Conservation (phyloP, 2,113 vertebrate species). For the Rhinopomastus cyanomelas region DNA sequence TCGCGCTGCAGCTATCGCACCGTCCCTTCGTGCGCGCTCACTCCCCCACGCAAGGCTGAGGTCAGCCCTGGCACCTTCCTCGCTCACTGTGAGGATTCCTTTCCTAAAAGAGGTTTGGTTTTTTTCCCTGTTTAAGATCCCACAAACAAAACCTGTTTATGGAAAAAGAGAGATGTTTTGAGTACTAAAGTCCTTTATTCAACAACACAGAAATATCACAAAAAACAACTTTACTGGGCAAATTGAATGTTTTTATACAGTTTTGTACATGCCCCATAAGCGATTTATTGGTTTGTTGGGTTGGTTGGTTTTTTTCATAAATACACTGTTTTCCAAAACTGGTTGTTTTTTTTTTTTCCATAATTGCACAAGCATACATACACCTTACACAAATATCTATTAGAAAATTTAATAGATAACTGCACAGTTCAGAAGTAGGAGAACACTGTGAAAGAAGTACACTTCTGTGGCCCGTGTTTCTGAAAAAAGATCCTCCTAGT, state of each 20-base stretch:
- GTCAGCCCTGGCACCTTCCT: constrained; percentile 31
- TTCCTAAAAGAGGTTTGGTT: constrained; percentile 40
- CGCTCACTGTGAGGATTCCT: constrained; percentile 8
- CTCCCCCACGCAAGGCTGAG: neutral
- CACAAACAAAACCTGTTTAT: constrained; percentile 75
- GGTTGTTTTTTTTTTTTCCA: constrained; percentile 66
- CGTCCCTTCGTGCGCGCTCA: constrained; percentile 42
- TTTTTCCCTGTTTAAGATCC: constrained; percentile 63
- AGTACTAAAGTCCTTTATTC: constrained; percentile 89
- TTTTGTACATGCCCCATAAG: constrained; percentile 87
- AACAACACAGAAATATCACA: constrained; percentile 89
- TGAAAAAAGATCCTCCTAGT: constrained; percentile 66
- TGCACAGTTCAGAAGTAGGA: constrained; percentile 83
- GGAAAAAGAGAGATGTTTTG: constrained; percentile 82
- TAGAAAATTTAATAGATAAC: constrained; percentile 85
- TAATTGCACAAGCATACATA: constrained; percentile 89
- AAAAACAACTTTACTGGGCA: constrained; percentile 87
- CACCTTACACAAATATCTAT: constrained; percentile 87
- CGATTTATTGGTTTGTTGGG: constrained; percentile 47
- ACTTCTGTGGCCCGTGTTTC: constrained; percentile 74
- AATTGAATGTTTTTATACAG: constrained; percentile 83
- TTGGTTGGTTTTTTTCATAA: constrained; percentile 83
- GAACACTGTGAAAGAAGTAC: constrained; percentile 80
- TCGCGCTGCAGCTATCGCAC: constrained; percentile 3
- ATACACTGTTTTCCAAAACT: constrained; percentile 87